Evolutionary conservation across 1,140 invertebrate genomes (phyloP).

Genomic region (Meloidogyne chitwoodi): DNA sequence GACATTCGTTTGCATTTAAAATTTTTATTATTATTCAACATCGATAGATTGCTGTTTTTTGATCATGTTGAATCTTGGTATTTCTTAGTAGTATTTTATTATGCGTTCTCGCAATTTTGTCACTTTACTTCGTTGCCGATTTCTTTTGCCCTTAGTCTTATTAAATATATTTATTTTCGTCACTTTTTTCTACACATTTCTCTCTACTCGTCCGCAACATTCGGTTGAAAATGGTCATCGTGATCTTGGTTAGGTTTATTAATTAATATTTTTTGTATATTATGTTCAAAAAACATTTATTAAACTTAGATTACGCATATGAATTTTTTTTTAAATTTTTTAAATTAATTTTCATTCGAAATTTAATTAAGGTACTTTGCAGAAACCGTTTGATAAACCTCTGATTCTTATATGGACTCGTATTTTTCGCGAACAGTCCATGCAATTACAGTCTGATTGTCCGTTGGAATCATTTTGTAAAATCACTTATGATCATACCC

Average conservation of each 20-base stretch:
- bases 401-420: slow-evolving; percentile 15
- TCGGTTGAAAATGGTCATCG: neutral
- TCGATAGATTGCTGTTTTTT: too few relatives aligned
- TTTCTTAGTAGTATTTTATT: neutral
- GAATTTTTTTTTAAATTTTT: neutral
- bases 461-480: slow-evolving; percentile 12
- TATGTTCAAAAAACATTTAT: neutral
- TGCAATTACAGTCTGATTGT: slow-evolving; percentile 10
- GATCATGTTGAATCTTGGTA: too few relatives aligned
- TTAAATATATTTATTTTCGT: neutral
- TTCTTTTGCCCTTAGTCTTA: neutral
- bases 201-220: neutral
- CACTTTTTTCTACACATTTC: neutral
- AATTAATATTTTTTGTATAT: neutral
- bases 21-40: too few relatives aligned
- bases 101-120: neutral
- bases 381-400: neutral
- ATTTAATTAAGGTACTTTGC: neutral
- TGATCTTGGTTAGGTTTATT: neutral
- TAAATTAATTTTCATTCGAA: neutral
- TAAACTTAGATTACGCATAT: too few relatives aligned
- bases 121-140: neutral
- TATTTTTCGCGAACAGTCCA: neutral
- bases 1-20: too few relatives aligned
- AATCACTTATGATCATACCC: slow-evolving; percentile 10